Percentiles rank a stretch among this genome's conserved stretches.
Conservation (phyloP, 2,113 vertebrate genomes). For the Puntigrus tetrazona region DNA sequence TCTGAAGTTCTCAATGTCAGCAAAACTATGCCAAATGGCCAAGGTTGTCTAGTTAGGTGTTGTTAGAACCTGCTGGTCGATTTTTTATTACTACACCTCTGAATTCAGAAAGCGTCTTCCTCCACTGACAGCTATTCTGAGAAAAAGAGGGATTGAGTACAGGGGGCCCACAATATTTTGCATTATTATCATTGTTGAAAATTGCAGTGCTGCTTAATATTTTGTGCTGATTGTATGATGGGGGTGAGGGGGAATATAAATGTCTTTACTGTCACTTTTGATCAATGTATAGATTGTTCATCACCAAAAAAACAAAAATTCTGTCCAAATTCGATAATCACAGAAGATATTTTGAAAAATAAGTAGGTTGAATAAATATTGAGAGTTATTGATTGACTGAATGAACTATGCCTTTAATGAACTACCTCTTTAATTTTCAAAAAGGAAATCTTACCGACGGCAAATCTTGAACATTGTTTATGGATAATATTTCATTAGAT, state of each 20-base stretch:
- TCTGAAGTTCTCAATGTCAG: neutral
- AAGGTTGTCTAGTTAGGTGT: neutral
- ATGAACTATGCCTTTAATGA: too few species aligned
- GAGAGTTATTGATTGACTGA: too few species aligned
- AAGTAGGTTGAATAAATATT: too few species aligned
- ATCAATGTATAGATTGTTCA: neutral
- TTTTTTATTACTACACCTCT: neutral
- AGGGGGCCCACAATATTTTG: neutral
- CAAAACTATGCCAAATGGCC: neutral
- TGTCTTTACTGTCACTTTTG: neutral
- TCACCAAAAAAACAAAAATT: too few species aligned
- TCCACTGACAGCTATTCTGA: neutral
- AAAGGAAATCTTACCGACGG: too few species aligned
- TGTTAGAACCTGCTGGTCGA: neutral
- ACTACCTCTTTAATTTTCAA: too few species aligned
- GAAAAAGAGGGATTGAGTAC: neutral
- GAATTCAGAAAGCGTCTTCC: neutral
- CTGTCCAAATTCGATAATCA: too few species aligned
- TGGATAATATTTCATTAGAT: too few species aligned
- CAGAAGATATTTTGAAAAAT: too few species aligned
- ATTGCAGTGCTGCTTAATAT: neutral
- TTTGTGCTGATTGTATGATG: too few species aligned
- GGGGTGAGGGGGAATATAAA: too few species aligned
- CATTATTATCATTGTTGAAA: neutral
- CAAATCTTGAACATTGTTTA: too few species aligned